phyloP scores from a whole-genome alignment of 2,113 vertebrate species.

The Rhipidura dahli region DNA sequence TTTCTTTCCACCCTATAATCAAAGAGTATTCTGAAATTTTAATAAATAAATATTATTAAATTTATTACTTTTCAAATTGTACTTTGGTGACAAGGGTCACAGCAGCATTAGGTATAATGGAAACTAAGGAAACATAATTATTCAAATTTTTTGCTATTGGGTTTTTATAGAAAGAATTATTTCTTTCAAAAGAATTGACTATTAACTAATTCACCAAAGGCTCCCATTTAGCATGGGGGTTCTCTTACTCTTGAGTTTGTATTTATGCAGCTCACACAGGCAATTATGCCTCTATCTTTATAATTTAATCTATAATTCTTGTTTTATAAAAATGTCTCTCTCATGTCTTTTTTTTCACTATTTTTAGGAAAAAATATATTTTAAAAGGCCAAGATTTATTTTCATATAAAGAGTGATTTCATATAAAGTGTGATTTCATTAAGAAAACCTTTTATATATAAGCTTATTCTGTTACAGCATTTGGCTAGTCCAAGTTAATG shows the following conservation, averaged over 20 bases:
- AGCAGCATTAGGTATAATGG: neutral
- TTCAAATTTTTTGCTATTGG: neutral
- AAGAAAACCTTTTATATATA: neutral
- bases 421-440: neutral
- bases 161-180: neutral
- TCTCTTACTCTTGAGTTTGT: neutral
- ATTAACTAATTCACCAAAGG: neutral
- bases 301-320: neutral
- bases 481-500: neutral
- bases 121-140: neutral
- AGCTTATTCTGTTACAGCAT: neutral
- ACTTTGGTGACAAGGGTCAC: neutral
- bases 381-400: neutral
- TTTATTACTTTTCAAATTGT: neutral
- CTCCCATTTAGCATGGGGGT: neutral
- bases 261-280: neutral
- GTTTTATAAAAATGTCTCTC: neutral
- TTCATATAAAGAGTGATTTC: neutral
- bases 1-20: neutral
- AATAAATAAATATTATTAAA: neutral
- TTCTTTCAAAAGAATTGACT: neutral
- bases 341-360: neutral
- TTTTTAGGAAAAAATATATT: neutral
- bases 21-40: neutral
- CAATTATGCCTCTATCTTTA: neutral